Conservation (phyloP, 1,140 invertebrate genomes). For the Propsilocerus akamusi region DNA sequence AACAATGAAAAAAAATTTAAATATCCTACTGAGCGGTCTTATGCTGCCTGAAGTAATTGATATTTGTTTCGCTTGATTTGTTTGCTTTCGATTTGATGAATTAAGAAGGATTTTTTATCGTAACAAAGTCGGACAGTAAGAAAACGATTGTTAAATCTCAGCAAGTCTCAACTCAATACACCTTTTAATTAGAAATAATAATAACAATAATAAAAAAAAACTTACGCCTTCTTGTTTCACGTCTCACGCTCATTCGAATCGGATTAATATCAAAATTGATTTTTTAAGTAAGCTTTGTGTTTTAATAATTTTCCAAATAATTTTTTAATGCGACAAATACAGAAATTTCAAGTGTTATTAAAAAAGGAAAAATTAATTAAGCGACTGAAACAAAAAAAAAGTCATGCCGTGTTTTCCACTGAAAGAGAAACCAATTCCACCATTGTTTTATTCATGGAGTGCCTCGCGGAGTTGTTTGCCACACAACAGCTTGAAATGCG, state of each 20-base stretch:
- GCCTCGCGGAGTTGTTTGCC: not conserved
- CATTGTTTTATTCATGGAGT: not conserved
- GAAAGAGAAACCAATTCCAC: not conserved
- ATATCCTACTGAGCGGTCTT: conserved; percentile 3
- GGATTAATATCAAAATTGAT: no score
- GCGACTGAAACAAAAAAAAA: not conserved
- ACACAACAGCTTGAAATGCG: not conserved
- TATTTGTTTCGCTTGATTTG: not conserved
- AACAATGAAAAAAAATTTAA: conserved; percentile 1
- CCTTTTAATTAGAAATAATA: conserved; percentile 1
- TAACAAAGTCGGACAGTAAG: not conserved
- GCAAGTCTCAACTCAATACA: not conserved
- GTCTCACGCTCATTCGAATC: not conserved
- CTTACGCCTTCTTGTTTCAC: conserved; percentile 1
- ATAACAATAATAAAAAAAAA: no score
- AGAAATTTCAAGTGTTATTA: not conserved
- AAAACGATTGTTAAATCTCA: no score
- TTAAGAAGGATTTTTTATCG: not conserved
- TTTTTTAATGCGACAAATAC: not conserved
- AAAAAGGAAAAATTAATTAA: not conserved
- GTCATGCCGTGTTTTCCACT: not conserved
- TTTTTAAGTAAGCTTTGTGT: not conserved
- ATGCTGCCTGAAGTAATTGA: conserved; percentile 4
- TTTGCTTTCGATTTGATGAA: not conserved
- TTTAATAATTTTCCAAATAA: not conserved